Evolutionary conservation across 2,888 invertebrate species (phyloP), one percentile per base, ranked within the genome.

Genomic region (Coenonympha arcania): DNA sequence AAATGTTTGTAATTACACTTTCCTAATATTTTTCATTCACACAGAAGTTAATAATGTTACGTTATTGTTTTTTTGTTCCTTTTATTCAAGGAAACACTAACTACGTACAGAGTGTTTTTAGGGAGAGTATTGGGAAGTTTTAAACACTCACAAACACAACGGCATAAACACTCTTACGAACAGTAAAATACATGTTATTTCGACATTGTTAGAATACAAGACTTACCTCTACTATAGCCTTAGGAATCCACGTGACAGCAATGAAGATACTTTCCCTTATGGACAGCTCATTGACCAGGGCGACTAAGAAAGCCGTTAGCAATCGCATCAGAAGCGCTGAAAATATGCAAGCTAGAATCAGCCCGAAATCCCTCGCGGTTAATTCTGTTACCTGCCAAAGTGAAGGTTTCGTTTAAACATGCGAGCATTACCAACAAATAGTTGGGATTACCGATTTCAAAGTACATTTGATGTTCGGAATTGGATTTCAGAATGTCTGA

Each of bases 171-270:
- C n/a, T n/a, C n/a, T n/a, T n/a, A n/a, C n/a, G n/a, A n/a, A n/a
- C n/a, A n/a, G n/a, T n/a, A n/a, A n/a, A n/a, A n/a, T n/a, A n/a
- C n/a, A n/a, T n/a, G n/a, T n/a, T n/a, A n/a, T 28, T 28, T 11
- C 9, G 28, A 1, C 11, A n/a, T 3, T 28, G 2, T 24, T 24
- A 31, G 8, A 8, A n/a, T n/a, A 31, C 16, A 13, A 39, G 37
- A 55, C 69, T 45, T 63, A 84, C 86, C 79, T 85, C 86, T 2
- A 86, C 86, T 52, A 86, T 84, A 33, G 86, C 86, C 61, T 86
- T 86, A 6, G 86, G 86, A 59, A 80, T 82, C 86, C 86, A 86
- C 22, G 86, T 84, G 53, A 84, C 64, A 28, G 79, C 76, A 33
- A 85, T 67, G 57, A 83, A 85, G 46, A 83, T 60, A 55, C 84